Base-by-base conservation (phyloP, 2,797 vertebrate genomes). In the Oreochromis mossambicus region DNA sequence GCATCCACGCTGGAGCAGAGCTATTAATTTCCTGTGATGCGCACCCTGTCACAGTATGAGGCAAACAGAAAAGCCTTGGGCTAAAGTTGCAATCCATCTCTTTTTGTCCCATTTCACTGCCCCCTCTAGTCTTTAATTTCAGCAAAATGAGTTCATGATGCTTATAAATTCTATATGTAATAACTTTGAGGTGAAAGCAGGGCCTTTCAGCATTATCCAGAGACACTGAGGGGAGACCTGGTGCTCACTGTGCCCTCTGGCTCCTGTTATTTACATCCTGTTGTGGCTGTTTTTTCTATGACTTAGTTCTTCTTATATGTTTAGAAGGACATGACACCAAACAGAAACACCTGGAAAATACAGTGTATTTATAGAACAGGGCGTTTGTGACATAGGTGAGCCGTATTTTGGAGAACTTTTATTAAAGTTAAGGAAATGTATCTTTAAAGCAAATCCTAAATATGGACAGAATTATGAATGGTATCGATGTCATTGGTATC, bases 21-120 rank as follows among this genome's bases (percentile, higher is more conserved):
- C 87, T 77, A 89, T 89, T 90, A 84, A 84, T 88, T 89, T 87
- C 56, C 68, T 51, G 46, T 51, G 70, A 75, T 75, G 46, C 17
- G 82, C 83, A 86, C 86, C 86, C 83, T 90, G 88, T 91, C 89
- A 83, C 85, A 81, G 85, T 86, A 81, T 12, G 85, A 86, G 77
- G 87, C 78, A 78, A 66, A 70, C 79, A 79, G 80, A 81, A 86
- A 78, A 76, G 85, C 92, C 88, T 77, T 15, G 9, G 87, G 89
- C 86, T 81, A 46, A 83, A 87, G 79, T 86, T 48, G 46, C 80
- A 86, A 82, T 83, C 70, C 84, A 83, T 70, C 54, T 46, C 21
- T 73, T 86, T 90, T 76, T n/a, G 79, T 83, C 63, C 84, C 77
- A 15, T 85, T 87, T 86, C 76, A 79, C 80, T 34, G 19, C 32